Conservation (phyloP, 2,797 vertebrate genomes). For the Acridotheres tristis region DNA sequence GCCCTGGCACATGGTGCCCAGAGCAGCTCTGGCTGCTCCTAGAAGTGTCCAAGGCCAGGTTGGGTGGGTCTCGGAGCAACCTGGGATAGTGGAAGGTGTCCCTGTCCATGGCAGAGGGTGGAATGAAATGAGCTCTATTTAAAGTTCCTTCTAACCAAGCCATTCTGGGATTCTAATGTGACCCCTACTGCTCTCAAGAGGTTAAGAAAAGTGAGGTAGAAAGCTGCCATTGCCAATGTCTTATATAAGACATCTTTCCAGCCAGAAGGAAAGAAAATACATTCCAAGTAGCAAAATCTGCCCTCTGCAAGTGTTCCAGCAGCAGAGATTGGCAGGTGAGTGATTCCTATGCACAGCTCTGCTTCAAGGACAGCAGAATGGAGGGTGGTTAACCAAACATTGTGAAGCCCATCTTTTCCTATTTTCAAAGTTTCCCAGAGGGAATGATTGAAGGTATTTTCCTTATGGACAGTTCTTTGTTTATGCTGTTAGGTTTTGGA, state of each 20-base stretch:
- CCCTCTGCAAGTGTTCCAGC: background rate
- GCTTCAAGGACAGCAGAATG: background rate
- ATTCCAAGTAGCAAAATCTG: background rate
- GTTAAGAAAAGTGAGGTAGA: background rate
- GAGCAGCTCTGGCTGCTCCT: background rate
- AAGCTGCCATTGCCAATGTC: background rate
- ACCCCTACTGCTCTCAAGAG: background rate
- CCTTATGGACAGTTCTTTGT: background rate
- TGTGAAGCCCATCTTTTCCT: background rate
- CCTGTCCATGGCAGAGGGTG: background rate
- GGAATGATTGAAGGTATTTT: background rate
- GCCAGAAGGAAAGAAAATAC: background rate
- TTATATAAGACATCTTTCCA: background rate
- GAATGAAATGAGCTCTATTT: background rate
- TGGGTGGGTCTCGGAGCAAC: rapidly evolving
- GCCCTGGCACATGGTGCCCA: background rate
- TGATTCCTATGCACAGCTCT: background rate
- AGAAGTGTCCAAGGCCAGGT: rapidly evolving
- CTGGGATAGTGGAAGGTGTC: background rate
- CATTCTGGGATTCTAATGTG: background rate
- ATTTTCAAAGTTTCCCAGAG: background rate
- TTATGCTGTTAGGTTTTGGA: background rate
- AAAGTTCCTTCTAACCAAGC: background rate
- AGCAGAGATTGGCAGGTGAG: background rate
- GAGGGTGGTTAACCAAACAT: background rate